phyloP scores from a whole-genome alignment of 2,113 vertebrate genomes.

The Geococcyx californianus region DNA sequence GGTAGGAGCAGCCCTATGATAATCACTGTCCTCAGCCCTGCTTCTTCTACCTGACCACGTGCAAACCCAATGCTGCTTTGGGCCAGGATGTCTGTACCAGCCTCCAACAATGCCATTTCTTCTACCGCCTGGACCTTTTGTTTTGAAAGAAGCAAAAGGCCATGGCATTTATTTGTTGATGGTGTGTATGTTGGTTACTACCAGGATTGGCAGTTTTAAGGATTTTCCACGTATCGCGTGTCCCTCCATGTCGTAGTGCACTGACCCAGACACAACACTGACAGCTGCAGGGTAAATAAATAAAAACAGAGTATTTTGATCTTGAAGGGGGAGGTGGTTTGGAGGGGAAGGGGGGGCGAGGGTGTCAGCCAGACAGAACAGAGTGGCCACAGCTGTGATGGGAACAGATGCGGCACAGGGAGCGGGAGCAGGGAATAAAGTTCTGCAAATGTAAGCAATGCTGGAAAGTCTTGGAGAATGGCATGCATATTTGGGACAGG shows the following conservation, averaged over 20 bases:
- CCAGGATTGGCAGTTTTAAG: slow-evolving; percentile 82
- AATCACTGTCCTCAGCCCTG: background rate
- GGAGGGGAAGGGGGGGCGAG: background rate
- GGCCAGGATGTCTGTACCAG: background rate
- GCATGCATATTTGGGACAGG: slow-evolving; percentile 86
- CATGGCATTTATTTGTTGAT: slow-evolving; percentile 77
- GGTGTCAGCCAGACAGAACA: slow-evolving; percentile 69
- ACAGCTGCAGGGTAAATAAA: slow-evolving; percentile 92
- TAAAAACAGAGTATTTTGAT: slow-evolving; percentile 90
- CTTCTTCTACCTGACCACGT: background rate
- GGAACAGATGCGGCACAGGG: slow-evolving; percentile 82
- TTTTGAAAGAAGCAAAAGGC: slow-evolving; percentile 25
- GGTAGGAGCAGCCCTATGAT: background rate
- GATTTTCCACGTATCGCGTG: slow-evolving; percentile 79
- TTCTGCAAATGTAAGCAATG: slow-evolving; percentile 81
- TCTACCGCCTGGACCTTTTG: slow-evolving; percentile 3
- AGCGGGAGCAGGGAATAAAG: slow-evolving; percentile 63
- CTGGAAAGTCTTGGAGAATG: slow-evolving; percentile 81
- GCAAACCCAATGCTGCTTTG: background rate
- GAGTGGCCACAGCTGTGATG: slow-evolving; percentile 77
- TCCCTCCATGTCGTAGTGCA: slow-evolving; percentile 70
- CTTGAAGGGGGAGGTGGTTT: slow-evolving; percentile 44
- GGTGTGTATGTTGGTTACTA: slow-evolving; percentile 75
- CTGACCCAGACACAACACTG: slow-evolving; percentile 95
- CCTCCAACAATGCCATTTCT: slow-evolving; percentile 10